Conservation (phyloP, 2,797 vertebrate genomes). For the Chrysolophus pictus region DNA sequence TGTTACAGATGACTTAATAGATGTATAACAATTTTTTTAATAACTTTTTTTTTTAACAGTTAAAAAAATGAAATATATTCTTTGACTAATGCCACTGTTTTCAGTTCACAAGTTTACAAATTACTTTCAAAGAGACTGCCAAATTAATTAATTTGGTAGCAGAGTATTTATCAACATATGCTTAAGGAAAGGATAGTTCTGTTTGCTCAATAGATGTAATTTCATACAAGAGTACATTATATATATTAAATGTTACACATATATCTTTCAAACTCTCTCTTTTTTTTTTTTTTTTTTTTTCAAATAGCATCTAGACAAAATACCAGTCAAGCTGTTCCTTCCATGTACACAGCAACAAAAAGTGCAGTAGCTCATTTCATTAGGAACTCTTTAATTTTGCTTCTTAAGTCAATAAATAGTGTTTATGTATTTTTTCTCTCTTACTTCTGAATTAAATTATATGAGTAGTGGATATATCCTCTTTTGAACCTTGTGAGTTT, state of each 20-base stretch:
- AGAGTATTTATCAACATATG: neutral
- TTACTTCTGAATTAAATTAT: neutral
- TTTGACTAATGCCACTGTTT: neutral
- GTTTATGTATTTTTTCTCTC: neutral
- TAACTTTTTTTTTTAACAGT: neutral
- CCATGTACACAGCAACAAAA: neutral
- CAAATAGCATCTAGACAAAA: neutral
- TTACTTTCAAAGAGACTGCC: neutral
- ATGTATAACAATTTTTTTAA: neutral
- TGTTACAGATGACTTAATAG: neutral
- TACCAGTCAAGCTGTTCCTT: neutral
- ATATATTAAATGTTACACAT: neutral
- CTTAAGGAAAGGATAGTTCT: neutral
- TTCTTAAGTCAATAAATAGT: neutral
- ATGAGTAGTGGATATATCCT: neutral
- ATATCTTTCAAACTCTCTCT: neutral
- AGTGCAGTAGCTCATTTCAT: neutral
- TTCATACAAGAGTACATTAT: neutral
- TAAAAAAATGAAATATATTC: neutral
- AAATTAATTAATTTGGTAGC: neutral
- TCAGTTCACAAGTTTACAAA: neutral
- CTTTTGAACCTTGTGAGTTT: neutral
- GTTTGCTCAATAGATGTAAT: neutral
- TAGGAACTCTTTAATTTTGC: neutral
- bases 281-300: no score